Conservation (phyloP, 2,797 vertebrate species). For the Arnoldichthys spilopterus region DNA sequence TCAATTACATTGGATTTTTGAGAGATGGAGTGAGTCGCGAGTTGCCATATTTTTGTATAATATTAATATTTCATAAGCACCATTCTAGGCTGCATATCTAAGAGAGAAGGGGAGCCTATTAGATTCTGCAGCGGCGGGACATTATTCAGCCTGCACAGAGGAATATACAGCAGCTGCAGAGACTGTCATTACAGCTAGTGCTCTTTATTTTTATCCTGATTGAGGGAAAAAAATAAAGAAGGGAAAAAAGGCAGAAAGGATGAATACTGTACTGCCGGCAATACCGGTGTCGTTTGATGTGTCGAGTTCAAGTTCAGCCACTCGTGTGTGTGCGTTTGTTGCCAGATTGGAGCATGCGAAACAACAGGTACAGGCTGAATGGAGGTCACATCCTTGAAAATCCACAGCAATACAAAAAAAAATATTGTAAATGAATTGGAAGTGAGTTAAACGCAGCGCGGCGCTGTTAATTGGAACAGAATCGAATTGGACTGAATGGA, state of each 20-base stretch:
- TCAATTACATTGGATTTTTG: slow-evolving; percentile 79
- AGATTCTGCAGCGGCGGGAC: slow-evolving; percentile 60
- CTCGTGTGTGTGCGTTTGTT: neutral
- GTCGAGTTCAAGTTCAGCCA: slow-evolving; percentile 32
- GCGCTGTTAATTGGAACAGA: neutral
- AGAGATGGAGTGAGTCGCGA: slow-evolving; percentile 74
- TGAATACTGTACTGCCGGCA: slow-evolving; percentile 39
- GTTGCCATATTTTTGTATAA: slow-evolving; percentile 81
- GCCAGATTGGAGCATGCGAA: slow-evolving; percentile 29
- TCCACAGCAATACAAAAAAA: neutral
- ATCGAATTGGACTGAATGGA: neutral
- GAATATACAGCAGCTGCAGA: slow-evolving; percentile 53
- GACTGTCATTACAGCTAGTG: slow-evolving; percentile 54
- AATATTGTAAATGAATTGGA: neutral
- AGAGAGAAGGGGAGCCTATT: slow-evolving; percentile 76
- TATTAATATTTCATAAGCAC: slow-evolving; percentile 85
- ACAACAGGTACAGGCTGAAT: neutral
- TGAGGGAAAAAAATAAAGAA: slow-evolving; percentile 21
- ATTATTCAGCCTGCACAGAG: slow-evolving; percentile 56
- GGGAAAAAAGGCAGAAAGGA: neutral
- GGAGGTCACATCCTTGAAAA: slow-evolving; percentile 10
- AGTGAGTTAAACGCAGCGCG: neutral
- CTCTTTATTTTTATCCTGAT: slow-evolving; percentile 51
- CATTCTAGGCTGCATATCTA: slow-evolving; percentile 83
- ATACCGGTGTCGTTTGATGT: slow-evolving; percentile 40